Conservation (phyloP, 2,113 vertebrate species). For the Todiramphus saurophagus region DNA sequence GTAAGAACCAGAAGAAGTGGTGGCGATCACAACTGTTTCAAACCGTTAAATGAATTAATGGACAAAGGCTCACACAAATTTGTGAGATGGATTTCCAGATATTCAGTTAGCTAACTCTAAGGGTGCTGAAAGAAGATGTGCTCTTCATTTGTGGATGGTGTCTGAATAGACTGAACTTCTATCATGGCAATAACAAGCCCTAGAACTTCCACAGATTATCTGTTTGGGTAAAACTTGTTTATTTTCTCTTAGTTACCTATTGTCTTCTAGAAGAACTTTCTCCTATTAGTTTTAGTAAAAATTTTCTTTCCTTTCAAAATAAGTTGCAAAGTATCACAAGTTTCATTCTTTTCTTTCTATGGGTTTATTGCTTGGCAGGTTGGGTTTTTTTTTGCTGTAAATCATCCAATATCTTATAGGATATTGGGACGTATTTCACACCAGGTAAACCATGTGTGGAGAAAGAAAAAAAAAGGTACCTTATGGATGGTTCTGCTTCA, state of each 20-base stretch:
- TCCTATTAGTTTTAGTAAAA: background rate
- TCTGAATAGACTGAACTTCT: background rate
- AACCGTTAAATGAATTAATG: background rate
- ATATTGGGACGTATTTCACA: background rate
- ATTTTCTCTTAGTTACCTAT: background rate
- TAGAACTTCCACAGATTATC: background rate
- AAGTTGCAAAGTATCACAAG: background rate
- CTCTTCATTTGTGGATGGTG: background rate
- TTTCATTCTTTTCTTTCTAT: background rate
- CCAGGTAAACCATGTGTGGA: background rate
- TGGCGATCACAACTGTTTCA: background rate
- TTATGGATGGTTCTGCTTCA: background rate
- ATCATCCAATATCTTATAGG: background rate
- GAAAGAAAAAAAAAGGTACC: background rate
- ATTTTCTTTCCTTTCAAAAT: background rate
- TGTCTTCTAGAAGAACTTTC: background rate
- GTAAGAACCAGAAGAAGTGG: background rate
- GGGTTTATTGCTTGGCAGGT: background rate
- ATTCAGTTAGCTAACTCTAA: background rate
- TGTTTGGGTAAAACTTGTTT: background rate
- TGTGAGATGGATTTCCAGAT: background rate
- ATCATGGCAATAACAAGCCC: rapidly evolving
- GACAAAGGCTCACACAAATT: background rate
- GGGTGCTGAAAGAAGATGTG: background rate
- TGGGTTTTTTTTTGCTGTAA: background rate